phyloP scores from a whole-genome alignment of 2,888 invertebrate species.

The Bruchidius siliquastri region DNA sequence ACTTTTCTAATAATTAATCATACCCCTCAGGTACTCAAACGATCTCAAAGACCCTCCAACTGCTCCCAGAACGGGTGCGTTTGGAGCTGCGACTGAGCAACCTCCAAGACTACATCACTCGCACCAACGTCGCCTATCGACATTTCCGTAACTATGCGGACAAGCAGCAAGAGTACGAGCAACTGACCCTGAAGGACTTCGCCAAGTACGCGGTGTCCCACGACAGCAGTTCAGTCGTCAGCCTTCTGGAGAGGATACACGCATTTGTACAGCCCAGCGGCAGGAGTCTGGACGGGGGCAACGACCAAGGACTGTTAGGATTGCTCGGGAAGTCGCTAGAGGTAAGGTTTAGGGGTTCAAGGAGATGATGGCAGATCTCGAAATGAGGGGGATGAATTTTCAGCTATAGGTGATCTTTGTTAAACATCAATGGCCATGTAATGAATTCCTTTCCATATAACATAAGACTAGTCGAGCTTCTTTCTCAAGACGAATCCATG shows the following conservation, averaged over 20 bases:
- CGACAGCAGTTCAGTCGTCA: slow-evolving; percentile 59
- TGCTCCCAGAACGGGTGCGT: slow-evolving; percentile 47
- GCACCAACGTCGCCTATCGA: slow-evolving; percentile 56
- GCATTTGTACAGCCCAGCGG: slow-evolving; percentile 56
- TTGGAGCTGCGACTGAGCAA: slow-evolving; percentile 59
- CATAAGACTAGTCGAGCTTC: too few species aligned
- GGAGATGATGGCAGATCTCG: background rate
- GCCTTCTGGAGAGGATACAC: slow-evolving; percentile 63
- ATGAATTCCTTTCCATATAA: too few species aligned
- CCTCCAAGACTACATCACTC: slow-evolving; percentile 56
- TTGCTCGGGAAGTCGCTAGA: slow-evolving; percentile 28
- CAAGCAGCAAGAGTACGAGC: slow-evolving; percentile 48
- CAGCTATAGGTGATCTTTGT: too few species aligned
- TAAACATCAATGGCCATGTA: too few species aligned
- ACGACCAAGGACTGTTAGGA: slow-evolving; percentile 33
- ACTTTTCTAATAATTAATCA: too few species aligned
- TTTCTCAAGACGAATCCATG: too few species aligned
- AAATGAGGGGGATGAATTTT: too few species aligned
- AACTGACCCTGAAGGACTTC: slow-evolving; percentile 64
- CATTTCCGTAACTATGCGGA: slow-evolving; percentile 58
- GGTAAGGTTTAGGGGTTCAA: slow-evolving; percentile 28
- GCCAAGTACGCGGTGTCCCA: slow-evolving; percentile 67
- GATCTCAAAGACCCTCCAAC: slow-evolving; percentile 33
- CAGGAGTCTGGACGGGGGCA: slow-evolving; percentile 35
- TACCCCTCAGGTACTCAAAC: slow-evolving; percentile 21